Evolutionary conservation across 2,113 vertebrate species (phyloP), one percentile per base, ranked within the genome.

Genomic region (Colistium nudipinnis): DNA sequence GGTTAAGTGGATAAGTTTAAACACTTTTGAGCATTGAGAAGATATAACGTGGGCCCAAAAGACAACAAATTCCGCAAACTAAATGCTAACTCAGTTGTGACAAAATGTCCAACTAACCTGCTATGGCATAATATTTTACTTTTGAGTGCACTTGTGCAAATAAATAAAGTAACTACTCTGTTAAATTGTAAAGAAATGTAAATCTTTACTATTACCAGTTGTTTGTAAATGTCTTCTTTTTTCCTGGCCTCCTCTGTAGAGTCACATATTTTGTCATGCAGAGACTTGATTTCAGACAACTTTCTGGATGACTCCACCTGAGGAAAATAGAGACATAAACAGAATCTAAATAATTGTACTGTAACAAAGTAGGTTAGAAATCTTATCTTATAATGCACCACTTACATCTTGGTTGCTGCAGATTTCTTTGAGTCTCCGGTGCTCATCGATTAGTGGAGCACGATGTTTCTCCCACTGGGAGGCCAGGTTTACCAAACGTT

Each of bases 381-480:
- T 13, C 2, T 24, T 2, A n/a, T 12, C 2, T 12, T 8, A 4
- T 3, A 3, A 36, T 16, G 44, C 1, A 3, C 0, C 12, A 24
- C 84, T 66, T 68, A 97, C 96, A 84, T 96, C 94, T 17, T 92
- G 92, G 57, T 89, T 92, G 80, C 94, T 94, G 49, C 92, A 94
- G 12, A 95, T 93, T 65, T 93, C 93, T 20, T 94, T 94, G 8
- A 97, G 95, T 9, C 92, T 85, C 22, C 94, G 93, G 66, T 92
- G 94, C 56, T 97, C 93, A 0, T 95, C 90, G 4, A 95, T 90
- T 17, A 97, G 94, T 0, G 95, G 96, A 4, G 93, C 93, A 0
- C 95, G 90, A 79, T 95, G 96, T 60, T 95, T 95, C 80, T 98
- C 96, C 96, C 96, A 97, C 72, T 98, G 96, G 36, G 93, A 87